Base-by-base conservation (phyloP, 2,113 vertebrate species). In the Callocephalon fimbriatum region DNA sequence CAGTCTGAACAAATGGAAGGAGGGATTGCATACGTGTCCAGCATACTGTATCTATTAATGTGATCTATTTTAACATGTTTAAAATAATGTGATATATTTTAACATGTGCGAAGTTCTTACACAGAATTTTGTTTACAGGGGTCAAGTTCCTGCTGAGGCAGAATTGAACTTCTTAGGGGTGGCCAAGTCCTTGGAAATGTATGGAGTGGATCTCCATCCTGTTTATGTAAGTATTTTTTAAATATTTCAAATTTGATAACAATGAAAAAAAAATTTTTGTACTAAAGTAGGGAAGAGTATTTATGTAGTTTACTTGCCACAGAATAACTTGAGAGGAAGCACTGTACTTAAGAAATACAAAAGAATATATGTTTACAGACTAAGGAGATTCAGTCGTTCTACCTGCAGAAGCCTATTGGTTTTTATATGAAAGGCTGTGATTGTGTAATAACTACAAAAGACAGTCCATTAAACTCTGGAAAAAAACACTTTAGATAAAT, bases 111-210 rank as follows among this genome's bases (percentile, higher is more conserved):
- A 38, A 35, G 7, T 72, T 90, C 54, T 96, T 97, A 93, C 48
- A 67, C 85, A 58, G 73, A 95, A 42, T 97, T 85, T 48, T 95
- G 54, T 86, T 86, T 89, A 7, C 90, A 99, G 99, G 97, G 98
- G 98, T 90, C 98, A 99, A 96, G 95, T 98, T 96, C 98, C 98
- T 74, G 98, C 98, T 54, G 98, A 99, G 86, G 99, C 99, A 47
- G 99, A 99, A 96, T 67, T 95, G 37, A 99, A 98, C 98, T 99
- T 99, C 94, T 98, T 99, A 94, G 98, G 97, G 93, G 97, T 99
- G 63, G 99, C 98, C 96, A 99, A 98, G 93, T 97, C 98, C 37
- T 98, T 99, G 97, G 99, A 99, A 97, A 99, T 99, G 99, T 99
- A 99, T 50, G 99, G 99, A 27, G 99, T 99, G 54, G 99, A 99